Conservation (phyloP, 2,797 vertebrate species). For the Acanthurus leucopareius region DNA sequence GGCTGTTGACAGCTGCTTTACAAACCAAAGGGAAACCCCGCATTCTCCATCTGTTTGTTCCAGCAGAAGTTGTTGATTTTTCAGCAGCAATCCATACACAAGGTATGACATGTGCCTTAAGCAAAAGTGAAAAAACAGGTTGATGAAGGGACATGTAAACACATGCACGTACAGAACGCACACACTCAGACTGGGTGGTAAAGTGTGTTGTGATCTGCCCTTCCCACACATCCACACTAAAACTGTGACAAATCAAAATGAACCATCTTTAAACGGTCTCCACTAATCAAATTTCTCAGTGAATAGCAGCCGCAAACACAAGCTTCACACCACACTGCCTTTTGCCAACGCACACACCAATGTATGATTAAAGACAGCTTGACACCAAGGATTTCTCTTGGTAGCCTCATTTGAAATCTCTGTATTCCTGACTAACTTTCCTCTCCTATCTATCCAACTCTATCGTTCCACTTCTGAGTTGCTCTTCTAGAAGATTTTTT, state of each 20-base stretch:
- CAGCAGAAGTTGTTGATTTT: conserved; percentile 26
- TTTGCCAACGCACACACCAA: conserved; percentile 11
- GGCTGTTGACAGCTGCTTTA: conserved; percentile 34
- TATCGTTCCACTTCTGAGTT: conserved; percentile 34
- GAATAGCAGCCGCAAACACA: background rate
- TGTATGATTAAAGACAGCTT: conserved; percentile 31
- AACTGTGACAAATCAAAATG: background rate
- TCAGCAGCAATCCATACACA: conserved; percentile 33
- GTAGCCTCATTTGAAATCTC: conserved; percentile 19
- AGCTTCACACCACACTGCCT: background rate
- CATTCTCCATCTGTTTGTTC: conserved; percentile 20
- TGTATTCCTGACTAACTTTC: conserved; percentile 27
- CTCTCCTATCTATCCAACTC: background rate
- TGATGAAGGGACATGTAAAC: background rate
- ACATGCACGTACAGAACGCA: conserved; percentile 17
- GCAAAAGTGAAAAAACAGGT: background rate
- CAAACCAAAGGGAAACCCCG: conserved; percentile 23
- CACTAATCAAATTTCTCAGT: background rate
- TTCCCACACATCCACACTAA: conserved; percentile 4
- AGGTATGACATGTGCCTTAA: conserved; percentile 22
- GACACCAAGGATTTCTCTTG: conserved; percentile 8
- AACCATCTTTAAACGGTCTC: background rate
- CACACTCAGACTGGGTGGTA: background rate
- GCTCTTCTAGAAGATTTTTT: conserved; percentile 41
- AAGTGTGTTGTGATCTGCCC: background rate